Evolutionary conservation across 1,140 invertebrate species (phyloP), one percentile per base, ranked within the genome.

Genomic region (Brachionus plicatilis): DNA sequence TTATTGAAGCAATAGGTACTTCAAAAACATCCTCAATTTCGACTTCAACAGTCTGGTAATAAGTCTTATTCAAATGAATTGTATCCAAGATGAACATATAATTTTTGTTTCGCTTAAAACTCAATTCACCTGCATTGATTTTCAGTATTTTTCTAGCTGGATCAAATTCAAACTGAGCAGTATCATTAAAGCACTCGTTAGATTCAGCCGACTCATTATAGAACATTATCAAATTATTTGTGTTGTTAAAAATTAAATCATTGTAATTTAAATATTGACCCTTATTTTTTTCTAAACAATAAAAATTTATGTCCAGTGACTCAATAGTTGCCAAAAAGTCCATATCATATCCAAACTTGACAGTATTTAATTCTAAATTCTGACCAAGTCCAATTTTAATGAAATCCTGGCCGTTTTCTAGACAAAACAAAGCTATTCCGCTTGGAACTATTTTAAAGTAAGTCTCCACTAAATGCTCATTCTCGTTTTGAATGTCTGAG

Each of bases 341-440:
- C 50, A 80, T 56, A 41, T 80, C 78, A 65, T 80, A 80, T 37
- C 45, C 27, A 80, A 7, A 65, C 33, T 60, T 65, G 8, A 80
- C n/a, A 1, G 78, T 27, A 24, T 80, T 80, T 33, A 80, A 37
- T 80, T 80, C 78, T 9, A 80, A 53, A 24, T 4, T 17, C 41
- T 80, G 78, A 7, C 50, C 50, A 1, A 53, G 43, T 53, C 78
- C 78, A 17, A 80, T 24, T 75, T 75, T 41, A 17, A 75, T 75
- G 9, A 17, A 75, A 24, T 45, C 17, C 11, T 43, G 41, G 14
- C 70, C 70, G 41, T 75, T 75, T 43, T 43, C 33, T 8, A 75
- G 70, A 75, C 33, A 24, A 75, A 75, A 75, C 1, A 80, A 20
- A 53, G 78, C 78, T 60, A 80, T 80, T 6, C 78, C 78, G 41